Evolutionary conservation across 2,113 vertebrate species (phyloP).

Genomic region (Rhinichthys klamathensis): DNA sequence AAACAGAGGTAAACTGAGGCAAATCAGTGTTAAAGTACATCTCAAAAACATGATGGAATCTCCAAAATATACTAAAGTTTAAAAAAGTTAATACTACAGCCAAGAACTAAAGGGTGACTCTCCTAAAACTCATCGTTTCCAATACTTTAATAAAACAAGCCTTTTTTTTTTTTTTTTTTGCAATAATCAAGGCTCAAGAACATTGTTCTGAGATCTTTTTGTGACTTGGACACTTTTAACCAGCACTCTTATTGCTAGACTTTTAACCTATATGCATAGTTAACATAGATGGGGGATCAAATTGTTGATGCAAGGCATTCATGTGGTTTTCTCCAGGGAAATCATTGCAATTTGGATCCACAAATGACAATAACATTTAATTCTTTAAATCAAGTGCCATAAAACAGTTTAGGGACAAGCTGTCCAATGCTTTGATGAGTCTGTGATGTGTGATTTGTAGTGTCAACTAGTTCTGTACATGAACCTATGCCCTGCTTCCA

Average conservation of each 20-base stretch:
- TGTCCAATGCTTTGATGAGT: slow-evolving; percentile 58
- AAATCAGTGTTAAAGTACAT: slow-evolving; percentile 42
- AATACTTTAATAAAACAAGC: neutral
- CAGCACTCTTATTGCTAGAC: slow-evolving; percentile 1
- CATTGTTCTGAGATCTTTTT: neutral
- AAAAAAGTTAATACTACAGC: neutral
- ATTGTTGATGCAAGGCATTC: neutral
- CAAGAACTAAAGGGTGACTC: slow-evolving; percentile 4
- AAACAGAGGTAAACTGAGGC: slow-evolving; percentile 25
- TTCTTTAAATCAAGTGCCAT: slow-evolving; percentile 64
- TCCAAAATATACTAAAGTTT: neutral
- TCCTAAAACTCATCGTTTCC: neutral
- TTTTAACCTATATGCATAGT: slow-evolving; percentile 1
- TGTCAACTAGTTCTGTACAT: slow-evolving; percentile 56
- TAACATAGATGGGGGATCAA: slow-evolving; percentile 25
- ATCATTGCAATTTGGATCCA: slow-evolving; percentile 68
- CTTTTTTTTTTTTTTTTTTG: neutral
- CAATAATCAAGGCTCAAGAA: neutral
- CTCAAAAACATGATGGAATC: neutral
- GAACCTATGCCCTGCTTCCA: slow-evolving; percentile 54
- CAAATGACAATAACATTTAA: slow-evolving; percentile 65
- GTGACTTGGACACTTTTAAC: slow-evolving; percentile 27
- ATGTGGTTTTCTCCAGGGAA: slow-evolving; percentile 57
- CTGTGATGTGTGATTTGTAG: slow-evolving; percentile 73
- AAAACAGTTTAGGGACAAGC: slow-evolving; percentile 58